Evolutionary conservation across 2,888 invertebrate species (phyloP), one percentile per base, ranked within the genome.

Genomic region (Melieria crassipennis): DNA sequence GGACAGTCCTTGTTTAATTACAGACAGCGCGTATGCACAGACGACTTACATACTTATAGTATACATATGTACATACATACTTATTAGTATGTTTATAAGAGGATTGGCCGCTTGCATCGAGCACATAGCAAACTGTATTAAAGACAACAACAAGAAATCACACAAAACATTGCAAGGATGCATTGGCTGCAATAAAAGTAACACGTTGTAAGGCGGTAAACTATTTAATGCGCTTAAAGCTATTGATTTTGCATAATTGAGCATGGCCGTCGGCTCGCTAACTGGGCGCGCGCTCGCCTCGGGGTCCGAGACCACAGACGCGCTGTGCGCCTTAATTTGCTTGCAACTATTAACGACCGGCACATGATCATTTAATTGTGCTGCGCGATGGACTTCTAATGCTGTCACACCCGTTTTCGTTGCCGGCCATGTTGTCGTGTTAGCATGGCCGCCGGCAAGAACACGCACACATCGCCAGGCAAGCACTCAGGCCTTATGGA

Each of bases 161-260:
- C 7, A 57, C 4, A 7, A 58, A 58, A 58, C 58, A 57, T 46
- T 47, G 56, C n/a, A 65, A 30, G 16, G 11, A 45, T 16, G 43
- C 43, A 48, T 30, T 7, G 11, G 10, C 16, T 10, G 7, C 7
- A 13, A 48, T 47, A 16, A 7, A 16, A 62, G 11, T 4, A 1
- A 64, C 7, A 30, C n/a, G 7, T 9, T 13, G 42, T 5, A 56
- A 4, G 9, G 67, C 11, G 45, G 50, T 30, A 50, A 45, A 10
- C 45, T 16, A 60, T 30, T 58, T 52, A 67, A 61, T 58, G 52
- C 60, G 67, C 43, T 67, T 67, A 67, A 50, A 67, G 43, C 50
- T 60, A 67, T 67, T 61, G 45, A 67, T 52, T 67, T 67, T 67
- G 50, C 45, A 7, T 30, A 30, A 30, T 30, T 30, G 30, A 30